Evolutionary conservation across 1,140 invertebrate species (phyloP).

Genomic region (Pogonognathellus flavescens): DNA sequence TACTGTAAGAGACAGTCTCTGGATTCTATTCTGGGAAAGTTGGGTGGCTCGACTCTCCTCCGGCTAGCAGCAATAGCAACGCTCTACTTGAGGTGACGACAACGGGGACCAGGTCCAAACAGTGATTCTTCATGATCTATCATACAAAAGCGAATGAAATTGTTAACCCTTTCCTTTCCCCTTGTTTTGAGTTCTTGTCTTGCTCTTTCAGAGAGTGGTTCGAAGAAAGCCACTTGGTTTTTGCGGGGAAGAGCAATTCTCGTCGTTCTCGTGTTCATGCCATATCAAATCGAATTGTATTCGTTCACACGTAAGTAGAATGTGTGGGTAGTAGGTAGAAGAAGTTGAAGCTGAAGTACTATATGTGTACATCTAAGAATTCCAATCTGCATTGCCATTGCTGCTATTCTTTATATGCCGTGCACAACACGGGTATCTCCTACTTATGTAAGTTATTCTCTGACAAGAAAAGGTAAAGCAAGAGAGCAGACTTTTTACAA

Average conservation of each 20-base stretch:
- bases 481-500: too few species aligned
- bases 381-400: too few species aligned
- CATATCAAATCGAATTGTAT: background rate
- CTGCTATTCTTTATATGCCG: too few species aligned
- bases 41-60: conserved; percentile 22
- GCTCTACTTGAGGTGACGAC: background rate
- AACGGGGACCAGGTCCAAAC: background rate
- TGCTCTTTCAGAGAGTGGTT: background rate
- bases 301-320: background rate
- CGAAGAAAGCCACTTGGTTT: conserved; percentile 18
- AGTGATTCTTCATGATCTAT: background rate
- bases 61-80: background rate
- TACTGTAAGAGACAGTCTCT: conserved; percentile 29
- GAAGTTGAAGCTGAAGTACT: background rate
- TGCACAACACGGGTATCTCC: too few species aligned
- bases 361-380: background rate
- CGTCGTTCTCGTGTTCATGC: background rate
- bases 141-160: background rate
- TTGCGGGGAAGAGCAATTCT: conserved; percentile 18
- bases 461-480: too few species aligned
- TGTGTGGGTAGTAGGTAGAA: background rate
- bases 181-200: background rate
- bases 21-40: conserved; percentile 44
- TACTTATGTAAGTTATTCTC: too few species aligned
- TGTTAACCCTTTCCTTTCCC: conserved; percentile 37